Evolutionary conservation across 2,113 vertebrate genomes (phyloP), one percentile per base, ranked within the genome.

Genomic region (Aix galericulata): DNA sequence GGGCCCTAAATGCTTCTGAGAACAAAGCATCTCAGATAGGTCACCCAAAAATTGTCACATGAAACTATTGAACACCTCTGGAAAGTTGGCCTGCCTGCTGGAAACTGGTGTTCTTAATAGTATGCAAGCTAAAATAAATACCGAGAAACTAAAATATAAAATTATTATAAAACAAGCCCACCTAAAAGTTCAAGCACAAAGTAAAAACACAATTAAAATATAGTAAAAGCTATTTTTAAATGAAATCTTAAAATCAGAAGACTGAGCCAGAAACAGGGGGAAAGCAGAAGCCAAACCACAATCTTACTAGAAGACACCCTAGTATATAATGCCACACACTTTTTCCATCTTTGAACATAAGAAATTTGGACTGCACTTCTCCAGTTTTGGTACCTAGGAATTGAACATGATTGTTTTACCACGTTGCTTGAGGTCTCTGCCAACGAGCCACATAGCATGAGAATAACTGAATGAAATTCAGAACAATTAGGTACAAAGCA

Each of bases 151-250:
- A 60, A 86, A 91, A 95, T 34, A 56, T 87, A 59, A 92, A 92
- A 79, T 82, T 83, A 75, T 86, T 93, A 58, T 80, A 32, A 64
- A 88, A 73, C 31, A 76, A 94, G 75, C 66, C 82, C 92, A 95
- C 80, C 92, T 93, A 82, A 94, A 89, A 86, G 64, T 68, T 95
- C 52, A 75, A 93, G 88, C 36, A 84, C 73, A 89, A 91, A 97
- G 88, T 90, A 73, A 92, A 96, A 95, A 80, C n/a, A 78, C 93
- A 94, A 94, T 96, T 95, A 96, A 96, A 97, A 93, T 85, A 75
- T 46, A 82, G 56, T 96, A 93, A 94, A 94, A 94, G 12, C 85
- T 95, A 95, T 94, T 95, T 93, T 96, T 55, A 96, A 81, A 91
- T 63, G 22, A 89, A 79, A 76, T 82, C 71, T 79, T 72, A 69